These are phyloP conservation scores for Bambusicola thoracicus DNA, from an alignment of 2,113 vertebrate species.

Conservation along the genomic window DNA sequence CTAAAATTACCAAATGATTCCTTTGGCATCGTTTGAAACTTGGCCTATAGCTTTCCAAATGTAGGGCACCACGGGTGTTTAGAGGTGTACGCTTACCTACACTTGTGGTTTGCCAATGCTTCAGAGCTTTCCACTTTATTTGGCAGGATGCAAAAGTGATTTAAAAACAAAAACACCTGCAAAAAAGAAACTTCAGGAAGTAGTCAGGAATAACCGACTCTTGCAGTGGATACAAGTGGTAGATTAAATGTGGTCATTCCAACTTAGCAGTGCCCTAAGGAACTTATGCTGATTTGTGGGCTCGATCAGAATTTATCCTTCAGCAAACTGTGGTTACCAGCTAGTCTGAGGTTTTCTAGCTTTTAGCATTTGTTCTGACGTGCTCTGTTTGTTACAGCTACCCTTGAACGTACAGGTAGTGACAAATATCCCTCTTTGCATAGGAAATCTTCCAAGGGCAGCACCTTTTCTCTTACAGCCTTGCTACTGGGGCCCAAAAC, in stretches of 20 bases:
- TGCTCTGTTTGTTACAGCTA: background rate
- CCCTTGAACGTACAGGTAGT: background rate
- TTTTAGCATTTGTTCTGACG: background rate
- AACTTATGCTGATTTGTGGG: background rate
- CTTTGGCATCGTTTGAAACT: background rate
- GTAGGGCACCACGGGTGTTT: background rate
- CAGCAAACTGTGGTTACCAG: background rate
- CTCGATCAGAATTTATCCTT: background rate
- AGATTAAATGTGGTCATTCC: background rate
- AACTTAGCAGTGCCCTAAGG: background rate
- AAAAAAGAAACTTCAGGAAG: background rate
- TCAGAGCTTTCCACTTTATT: background rate
- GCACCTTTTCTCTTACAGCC: background rate
- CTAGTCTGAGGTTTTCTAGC: background rate
- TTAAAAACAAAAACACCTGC: background rate
- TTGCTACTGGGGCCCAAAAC: background rate
- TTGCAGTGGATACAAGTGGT: background rate
- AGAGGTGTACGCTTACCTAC: background rate
- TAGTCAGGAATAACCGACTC: background rate
- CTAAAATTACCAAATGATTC: background rate
- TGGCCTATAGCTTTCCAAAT: background rate
- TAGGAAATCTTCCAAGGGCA: background rate
- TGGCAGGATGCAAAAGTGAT: background rate
- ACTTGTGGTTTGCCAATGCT: background rate
- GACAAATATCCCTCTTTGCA: background rate